phyloP scores from a whole-genome alignment of 2,113 vertebrate genomes.

The Picathartes gymnocephalus region DNA sequence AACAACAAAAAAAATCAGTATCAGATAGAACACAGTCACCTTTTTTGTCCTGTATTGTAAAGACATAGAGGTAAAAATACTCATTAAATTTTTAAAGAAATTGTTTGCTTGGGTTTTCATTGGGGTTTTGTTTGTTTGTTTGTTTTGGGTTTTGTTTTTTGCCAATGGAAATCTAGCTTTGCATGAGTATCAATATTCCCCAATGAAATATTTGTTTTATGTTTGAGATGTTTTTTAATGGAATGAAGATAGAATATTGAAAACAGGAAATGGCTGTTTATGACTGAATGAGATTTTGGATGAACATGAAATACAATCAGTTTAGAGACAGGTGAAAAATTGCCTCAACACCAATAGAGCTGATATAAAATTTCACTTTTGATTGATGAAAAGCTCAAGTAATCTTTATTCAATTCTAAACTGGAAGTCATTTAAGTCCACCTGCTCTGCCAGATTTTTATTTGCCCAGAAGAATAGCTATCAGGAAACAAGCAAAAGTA shows the following conservation, averaged over 20 bases:
- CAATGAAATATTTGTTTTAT: background rate
- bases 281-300: conserved; percentile 2
- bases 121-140: rapidly evolving
- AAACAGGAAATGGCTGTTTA: background rate
- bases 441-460: background rate
- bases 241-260: background rate
- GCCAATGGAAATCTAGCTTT: background rate
- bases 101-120: rapidly evolving
- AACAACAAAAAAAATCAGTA: background rate
- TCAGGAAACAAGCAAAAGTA: background rate
- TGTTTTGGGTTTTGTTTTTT: background rate
- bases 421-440: background rate
- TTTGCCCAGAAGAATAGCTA: background rate
- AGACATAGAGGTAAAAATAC: background rate
- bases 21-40: rapidly evolving
- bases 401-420: background rate
- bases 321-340: conserved; percentile 10
- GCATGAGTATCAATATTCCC: background rate
- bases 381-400: conserved; percentile 22
- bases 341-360: background rate
- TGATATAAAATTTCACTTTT: background rate
- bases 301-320: background rate
- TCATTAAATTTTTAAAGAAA: background rate
- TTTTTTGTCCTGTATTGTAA: background rate
- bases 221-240: background rate